Percentiles rank a stretch among this genome's conserved stretches.
Conservation (phyloP, 2,888 invertebrate species). For the Nephrotoma guestfalica region DNA sequence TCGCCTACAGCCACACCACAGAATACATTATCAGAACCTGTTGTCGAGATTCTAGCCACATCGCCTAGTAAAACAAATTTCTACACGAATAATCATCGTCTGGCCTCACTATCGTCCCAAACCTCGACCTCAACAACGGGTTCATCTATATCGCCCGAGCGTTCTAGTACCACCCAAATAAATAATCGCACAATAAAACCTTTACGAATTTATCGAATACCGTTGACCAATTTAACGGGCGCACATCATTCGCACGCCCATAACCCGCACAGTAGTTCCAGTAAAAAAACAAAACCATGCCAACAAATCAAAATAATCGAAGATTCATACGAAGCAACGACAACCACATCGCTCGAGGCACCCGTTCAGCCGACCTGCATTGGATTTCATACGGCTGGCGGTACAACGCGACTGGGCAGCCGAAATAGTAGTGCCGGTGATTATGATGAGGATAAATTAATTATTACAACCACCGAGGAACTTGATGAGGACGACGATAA, state of each 20-base stretch:
- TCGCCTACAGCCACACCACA: slow-evolving; percentile 13
- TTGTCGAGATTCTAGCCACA: slow-evolving; percentile 9
- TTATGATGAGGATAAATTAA: background rate
- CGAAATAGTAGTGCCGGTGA: background rate
- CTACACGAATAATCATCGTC: background rate
- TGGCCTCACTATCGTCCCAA: background rate
- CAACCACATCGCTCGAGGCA: background rate
- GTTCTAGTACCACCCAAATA: background rate
- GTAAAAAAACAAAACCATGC: background rate
- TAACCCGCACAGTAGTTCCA: background rate
- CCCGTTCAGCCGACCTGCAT: background rate
- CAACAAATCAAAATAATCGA: background rate
- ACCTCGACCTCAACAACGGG: background rate
- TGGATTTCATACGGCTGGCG: background rate
- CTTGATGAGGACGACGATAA: background rate
- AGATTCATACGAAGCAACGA: background rate
- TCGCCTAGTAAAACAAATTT: slow-evolving; percentile 18
- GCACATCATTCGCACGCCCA: slow-evolving; percentile 21
- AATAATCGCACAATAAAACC: slow-evolving; percentile 9
- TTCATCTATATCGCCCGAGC: background rate
- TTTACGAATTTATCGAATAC: slow-evolving; percentile 23
- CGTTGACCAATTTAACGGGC: slow-evolving; percentile 22
- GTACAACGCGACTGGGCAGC: background rate
- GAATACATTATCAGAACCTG: background rate
- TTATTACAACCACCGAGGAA: background rate